A percentile compares a stretch with the other conserved stretches of the same genome.
These are phyloP conservation scores for Epinotia bilunana DNA, from an alignment of 2,888 invertebrate species.

Conservation along the genomic window DNA sequence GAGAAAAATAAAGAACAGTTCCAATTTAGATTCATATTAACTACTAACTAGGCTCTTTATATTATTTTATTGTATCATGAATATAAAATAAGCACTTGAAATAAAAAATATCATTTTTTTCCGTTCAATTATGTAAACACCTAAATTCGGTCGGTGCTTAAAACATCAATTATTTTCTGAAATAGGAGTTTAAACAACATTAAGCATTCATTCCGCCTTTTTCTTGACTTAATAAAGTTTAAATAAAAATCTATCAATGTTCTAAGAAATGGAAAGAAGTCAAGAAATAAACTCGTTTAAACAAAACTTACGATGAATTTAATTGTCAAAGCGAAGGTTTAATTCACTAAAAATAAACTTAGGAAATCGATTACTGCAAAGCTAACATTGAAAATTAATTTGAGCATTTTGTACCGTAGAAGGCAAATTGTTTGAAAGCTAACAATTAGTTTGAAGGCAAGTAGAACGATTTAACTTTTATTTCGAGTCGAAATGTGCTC, in stretches of 20 bases:
- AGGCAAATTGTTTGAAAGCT: conserved; percentile 4
- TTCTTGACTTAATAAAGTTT: too few species aligned
- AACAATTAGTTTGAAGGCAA: background rate
- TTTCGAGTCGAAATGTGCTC: background rate
- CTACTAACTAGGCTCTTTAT: too few species aligned
- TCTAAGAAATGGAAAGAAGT: background rate
- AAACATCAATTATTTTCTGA: too few species aligned
- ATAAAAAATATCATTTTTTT: too few species aligned
- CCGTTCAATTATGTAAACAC: too few species aligned
- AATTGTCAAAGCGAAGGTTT: conserved; percentile 31
- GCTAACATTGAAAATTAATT: conserved; percentile 31
- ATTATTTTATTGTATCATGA: too few species aligned
- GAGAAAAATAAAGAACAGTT: too few species aligned
- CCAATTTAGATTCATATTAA: too few species aligned
- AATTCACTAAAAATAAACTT: conserved; percentile 27
- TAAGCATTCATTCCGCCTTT: too few species aligned
- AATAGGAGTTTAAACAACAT: too few species aligned
- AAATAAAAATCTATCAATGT: background rate
- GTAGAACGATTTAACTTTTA: background rate
- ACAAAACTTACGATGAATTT: conserved; percentile 19
- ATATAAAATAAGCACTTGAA: too few species aligned
- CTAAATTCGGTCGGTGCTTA: too few species aligned
- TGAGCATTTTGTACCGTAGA: conserved; percentile 16
- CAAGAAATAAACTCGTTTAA: conserved; percentile 20
- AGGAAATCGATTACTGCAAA: conserved; percentile 35